These are phyloP conservation scores for Alsophila aescularia DNA, from an alignment of 2,888 invertebrate species.

Conservation along the genomic window DNA sequence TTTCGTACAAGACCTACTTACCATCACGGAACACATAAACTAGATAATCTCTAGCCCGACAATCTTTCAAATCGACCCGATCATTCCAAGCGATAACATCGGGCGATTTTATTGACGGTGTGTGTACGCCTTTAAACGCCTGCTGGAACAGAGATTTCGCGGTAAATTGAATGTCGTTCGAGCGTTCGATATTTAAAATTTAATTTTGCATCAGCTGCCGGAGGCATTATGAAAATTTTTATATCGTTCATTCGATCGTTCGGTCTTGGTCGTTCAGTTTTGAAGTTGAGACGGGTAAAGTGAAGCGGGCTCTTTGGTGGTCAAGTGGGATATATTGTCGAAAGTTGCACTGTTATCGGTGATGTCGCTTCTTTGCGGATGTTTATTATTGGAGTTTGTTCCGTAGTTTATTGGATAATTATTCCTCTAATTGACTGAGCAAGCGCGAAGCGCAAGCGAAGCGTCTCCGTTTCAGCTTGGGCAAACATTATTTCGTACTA, in stretches of 20 bases:
- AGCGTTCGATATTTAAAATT: constrained; percentile 80
- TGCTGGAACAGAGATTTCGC: constrained; percentile 62
- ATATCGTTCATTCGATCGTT: constrained; percentile 44
- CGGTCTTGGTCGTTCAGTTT: constrained; percentile 21
- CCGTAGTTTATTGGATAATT: constrained; percentile 16
- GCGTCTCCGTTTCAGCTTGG: no score
- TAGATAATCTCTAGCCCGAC: constrained; percentile 15
- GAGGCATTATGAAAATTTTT: constrained; percentile 72
- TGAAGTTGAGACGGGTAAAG: neutral
- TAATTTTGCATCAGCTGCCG: constrained; percentile 78
- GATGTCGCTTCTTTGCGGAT: constrained; percentile 24
- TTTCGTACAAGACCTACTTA: constrained; percentile 16
- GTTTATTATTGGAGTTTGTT: constrained; percentile 23
- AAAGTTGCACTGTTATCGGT: constrained; percentile 33
- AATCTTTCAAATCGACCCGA: constrained; percentile 23
- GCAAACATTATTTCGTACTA: no score
- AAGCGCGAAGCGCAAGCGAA: no score
- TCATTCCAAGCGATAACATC: constrained; percentile 18
- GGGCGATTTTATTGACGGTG: constrained; percentile 54
- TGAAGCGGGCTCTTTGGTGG: constrained; percentile 16
- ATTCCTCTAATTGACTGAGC: constrained; percentile 2
- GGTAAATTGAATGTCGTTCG: constrained; percentile 65
- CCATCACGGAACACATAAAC: constrained; percentile 19
- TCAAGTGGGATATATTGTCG: constrained; percentile 28
- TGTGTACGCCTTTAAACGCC: constrained; percentile 40